These are phyloP conservation scores for Alloscopus bannaensis DNA, from an alignment of 2,888 invertebrate genomes.

Conservation along the genomic window DNA sequence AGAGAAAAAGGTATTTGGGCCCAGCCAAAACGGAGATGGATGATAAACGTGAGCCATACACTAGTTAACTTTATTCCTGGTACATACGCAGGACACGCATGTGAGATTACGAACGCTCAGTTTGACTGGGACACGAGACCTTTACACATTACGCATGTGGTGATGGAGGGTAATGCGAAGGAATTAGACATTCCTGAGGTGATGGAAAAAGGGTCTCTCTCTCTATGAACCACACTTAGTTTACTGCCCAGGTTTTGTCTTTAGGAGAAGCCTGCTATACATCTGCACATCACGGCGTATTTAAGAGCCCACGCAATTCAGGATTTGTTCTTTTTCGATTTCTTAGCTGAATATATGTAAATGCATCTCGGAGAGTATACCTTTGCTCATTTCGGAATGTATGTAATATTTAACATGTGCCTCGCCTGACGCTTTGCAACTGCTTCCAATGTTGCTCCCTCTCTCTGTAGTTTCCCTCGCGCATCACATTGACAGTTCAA, in stretches of 20 bases:
- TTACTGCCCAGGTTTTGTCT: neutral
- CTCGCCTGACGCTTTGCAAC: neutral
- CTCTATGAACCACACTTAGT: neutral
- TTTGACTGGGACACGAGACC: constrained; percentile 57
- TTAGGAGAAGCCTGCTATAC: neutral
- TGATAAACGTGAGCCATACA: neutral
- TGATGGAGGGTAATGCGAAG: constrained; percentile 6
- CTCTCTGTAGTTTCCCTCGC: too few species aligned
- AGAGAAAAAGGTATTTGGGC: constrained; percentile 29
- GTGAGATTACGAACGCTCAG: neutral
- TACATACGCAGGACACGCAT: constrained; percentile 1
- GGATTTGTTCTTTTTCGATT: neutral
- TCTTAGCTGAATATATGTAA: neutral
- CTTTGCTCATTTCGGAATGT: neutral
- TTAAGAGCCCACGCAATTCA: too few species aligned
- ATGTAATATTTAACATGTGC: neutral
- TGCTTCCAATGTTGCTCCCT: too few species aligned
- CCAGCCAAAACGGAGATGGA: neutral
- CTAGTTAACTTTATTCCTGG: neutral
- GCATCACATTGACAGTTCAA: too few species aligned
- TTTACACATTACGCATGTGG: constrained; percentile 30
- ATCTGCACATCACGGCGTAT: neutral
- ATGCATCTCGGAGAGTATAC: neutral
- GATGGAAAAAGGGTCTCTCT: constrained; percentile 25
- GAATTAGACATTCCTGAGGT: constrained; percentile 45